Base-by-base conservation (phyloP, 2,888 invertebrate species). In the Periphyllus acericola region DNA sequence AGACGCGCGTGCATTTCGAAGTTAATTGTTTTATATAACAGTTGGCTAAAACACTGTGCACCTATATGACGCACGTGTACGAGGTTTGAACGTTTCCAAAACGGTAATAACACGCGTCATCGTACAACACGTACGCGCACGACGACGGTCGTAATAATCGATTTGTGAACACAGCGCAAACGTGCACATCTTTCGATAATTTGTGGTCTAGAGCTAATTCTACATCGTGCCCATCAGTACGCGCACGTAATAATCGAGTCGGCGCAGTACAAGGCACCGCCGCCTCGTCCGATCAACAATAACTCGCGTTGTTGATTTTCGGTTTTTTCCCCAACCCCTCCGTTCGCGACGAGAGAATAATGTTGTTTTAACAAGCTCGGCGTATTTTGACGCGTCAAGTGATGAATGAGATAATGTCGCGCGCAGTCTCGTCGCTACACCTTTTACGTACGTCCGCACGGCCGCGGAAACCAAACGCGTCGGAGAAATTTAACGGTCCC, bases 291-390 rank as follows among this genome's bases (percentile, higher is more conserved):
- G 76, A 52, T 76, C 46, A 46, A 46, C 46, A 46, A n/a, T n/a
- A 46, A 46, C 46, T 46, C 11, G 11, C 76, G 36, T 29, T n/a
- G 68, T 68, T 68, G 68, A 29, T 52, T 71, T 75, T 34, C 36
- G 1, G 36, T 29, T 5, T 46, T 46, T 46, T 46, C 11, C 1
- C 14, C 46, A 11, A 46, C 46, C 6, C 46, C 46, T 46, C 46
- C 46, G 14, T 46, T 46, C 46, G 8, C 79, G 68, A 79, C 34
- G 52, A 79, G 72, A 71, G 72, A 86, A 85, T 85, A 78, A 86
- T 80, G 80, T 72, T 79, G 72, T 86, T 86, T 80, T 80, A 86
- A 86, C 86, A 80, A 78, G 84, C 84, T 74, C 60, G 46, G 29
- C 17, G 36, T 55, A 72, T 72, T 79, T 80, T 79, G 86, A 80